A percentile compares a stretch with the other conserved stretches of the same genome.
phyloP scores from a whole-genome alignment of 2,888 invertebrate species.

The Pheosia gnoma region DNA sequence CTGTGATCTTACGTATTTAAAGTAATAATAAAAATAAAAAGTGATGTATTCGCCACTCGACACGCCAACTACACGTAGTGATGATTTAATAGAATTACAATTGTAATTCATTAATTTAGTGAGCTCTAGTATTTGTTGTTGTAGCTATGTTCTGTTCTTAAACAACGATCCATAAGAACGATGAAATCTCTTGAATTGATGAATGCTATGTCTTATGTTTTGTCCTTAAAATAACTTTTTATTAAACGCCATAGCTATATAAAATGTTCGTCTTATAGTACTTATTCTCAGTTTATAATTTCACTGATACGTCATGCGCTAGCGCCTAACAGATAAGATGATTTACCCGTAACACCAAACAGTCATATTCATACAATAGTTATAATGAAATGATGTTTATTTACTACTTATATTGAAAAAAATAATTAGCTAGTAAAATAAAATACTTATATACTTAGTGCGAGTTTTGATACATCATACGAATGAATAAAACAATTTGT shows the following conservation, averaged over 20 bases:
- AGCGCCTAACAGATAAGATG: conserved; percentile 16
- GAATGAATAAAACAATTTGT: conserved; percentile 45
- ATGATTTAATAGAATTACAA: too few relatives aligned
- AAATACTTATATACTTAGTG: conserved; percentile 38
- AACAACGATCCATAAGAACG: too few relatives aligned
- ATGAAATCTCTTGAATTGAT: too few relatives aligned
- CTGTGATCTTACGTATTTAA: conserved; percentile 41
- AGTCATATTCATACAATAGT: conserved; percentile 28
- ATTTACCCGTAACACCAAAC: conserved; percentile 41
- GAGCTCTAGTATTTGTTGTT: too few relatives aligned
- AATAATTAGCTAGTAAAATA: conserved; percentile 62
- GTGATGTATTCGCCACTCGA: conserved; percentile 23
- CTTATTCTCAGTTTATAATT: too few relatives aligned
- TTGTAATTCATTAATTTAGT: too few relatives aligned
- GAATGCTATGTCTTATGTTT: too few relatives aligned
- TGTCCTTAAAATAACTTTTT: too few relatives aligned
- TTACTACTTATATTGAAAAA: conserved; percentile 42
- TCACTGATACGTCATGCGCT: neutral
- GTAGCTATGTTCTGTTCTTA: too few relatives aligned
- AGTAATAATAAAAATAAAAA: neutral
- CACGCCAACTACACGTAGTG: conserved; percentile 35
- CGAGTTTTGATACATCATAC: conserved; percentile 71
- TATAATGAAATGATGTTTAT: conserved; percentile 39
- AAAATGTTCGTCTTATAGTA: too few relatives aligned
- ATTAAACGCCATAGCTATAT: too few relatives aligned